A percentile compares a stretch with the other conserved stretches of the same genome.
Conservation (phyloP, 2,113 vertebrate species). For the Arenaria interpres region DNA sequence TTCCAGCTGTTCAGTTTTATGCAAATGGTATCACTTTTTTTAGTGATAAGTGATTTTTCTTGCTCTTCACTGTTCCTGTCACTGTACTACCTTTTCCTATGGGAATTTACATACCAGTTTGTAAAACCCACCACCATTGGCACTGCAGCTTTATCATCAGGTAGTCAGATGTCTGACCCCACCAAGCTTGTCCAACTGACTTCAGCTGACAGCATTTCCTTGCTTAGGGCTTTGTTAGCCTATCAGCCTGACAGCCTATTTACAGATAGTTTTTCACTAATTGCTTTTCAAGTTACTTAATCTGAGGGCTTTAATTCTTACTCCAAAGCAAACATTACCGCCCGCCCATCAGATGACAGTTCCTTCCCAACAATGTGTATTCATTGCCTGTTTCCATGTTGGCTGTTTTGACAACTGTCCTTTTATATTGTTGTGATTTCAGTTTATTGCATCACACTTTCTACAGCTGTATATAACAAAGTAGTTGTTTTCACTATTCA, state of each 20-base stretch:
- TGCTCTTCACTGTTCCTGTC: background rate
- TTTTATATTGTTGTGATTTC: background rate
- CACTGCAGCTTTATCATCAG: background rate
- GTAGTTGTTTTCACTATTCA: background rate
- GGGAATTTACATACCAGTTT: background rate
- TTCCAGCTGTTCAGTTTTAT: background rate
- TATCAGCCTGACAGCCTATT: background rate
- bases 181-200: background rate
- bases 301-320: background rate
- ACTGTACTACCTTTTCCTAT: background rate
- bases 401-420: background rate
- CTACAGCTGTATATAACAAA: background rate
- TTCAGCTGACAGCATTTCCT: background rate
- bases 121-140: background rate
- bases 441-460: background rate
- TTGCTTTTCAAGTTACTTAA: background rate
- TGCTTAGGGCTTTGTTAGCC: background rate
- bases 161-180: background rate
- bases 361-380: background rate
- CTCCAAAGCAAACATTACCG: background rate
- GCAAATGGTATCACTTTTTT: background rate
- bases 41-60: background rate
- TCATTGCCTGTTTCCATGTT: background rate
- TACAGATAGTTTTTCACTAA: background rate
- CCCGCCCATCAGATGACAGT: background rate